A percentile compares a stretch with the other conserved stretches of the same genome.
Evolutionary conservation across 1,140 invertebrate species (phyloP).

Genomic region (Heliconius congener): DNA sequence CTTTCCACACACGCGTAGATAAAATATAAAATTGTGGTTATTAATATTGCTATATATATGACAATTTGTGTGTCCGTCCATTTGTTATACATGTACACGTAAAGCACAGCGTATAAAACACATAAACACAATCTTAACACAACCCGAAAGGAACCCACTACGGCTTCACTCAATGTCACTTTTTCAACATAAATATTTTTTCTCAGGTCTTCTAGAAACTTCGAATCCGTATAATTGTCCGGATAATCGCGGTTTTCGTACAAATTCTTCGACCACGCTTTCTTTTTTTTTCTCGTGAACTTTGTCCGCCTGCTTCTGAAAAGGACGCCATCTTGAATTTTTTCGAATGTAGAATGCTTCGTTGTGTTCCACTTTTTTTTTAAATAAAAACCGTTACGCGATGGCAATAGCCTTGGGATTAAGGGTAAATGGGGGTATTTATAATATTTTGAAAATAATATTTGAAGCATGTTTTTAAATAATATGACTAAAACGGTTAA

Average conservation of each 20-base stretch:
- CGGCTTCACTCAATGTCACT: constrained; percentile 85
- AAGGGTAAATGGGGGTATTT: not conserved
- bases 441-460: not conserved
- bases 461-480: too few relatives aligned
- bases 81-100: constrained; percentile 87
- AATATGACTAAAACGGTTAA: too few relatives aligned
- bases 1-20: constrained; percentile 77
- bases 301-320: constrained; percentile 69
- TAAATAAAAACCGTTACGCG: not conserved
- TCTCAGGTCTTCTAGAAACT: constrained; percentile 91
- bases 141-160: constrained; percentile 87
- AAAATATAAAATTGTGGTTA: constrained; percentile 83
- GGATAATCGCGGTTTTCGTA: constrained; percentile 93
- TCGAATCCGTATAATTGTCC: constrained; percentile 94
- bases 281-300: constrained; percentile 60
- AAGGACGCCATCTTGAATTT: constrained; percentile 53
- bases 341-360: constrained; percentile 13
- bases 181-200: constrained; percentile 91
- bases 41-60: constrained; percentile 80
- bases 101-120: constrained; percentile 88
- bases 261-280: constrained; percentile 92
- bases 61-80: constrained; percentile 84
- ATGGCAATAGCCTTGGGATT: not conserved
- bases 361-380: not conserved
- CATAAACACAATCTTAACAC: constrained; percentile 89